A percentile compares a stretch with the other conserved stretches of the same genome.
phyloP scores from a whole-genome alignment of 1,140 invertebrate genomes.

The Hyles vespertilio region DNA sequence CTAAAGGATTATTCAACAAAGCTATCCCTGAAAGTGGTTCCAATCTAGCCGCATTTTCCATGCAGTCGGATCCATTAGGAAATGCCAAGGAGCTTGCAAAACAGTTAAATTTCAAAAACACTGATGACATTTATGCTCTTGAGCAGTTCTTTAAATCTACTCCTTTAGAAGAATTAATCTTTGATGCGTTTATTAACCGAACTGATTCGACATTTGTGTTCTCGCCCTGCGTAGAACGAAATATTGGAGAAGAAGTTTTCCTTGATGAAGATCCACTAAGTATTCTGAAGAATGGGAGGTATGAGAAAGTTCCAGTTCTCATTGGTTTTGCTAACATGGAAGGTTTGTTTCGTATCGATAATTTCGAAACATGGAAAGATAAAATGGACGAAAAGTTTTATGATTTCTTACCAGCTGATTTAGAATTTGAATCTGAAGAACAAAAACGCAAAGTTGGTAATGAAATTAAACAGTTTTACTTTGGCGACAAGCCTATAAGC shows the following conservation, averaged over 20 bases:
- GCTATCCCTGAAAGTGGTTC: slow-evolving; percentile 34
- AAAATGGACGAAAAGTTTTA: slow-evolving; percentile 31
- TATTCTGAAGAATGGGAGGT: slow-evolving; percentile 25
- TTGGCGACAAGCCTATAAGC: slow-evolving; percentile 18
- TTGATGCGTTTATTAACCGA: no score
- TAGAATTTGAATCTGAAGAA: slow-evolving; percentile 18
- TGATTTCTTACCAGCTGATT: slow-evolving; percentile 26
- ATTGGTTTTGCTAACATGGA: slow-evolving; percentile 32
- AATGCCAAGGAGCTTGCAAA: slow-evolving; percentile 21
- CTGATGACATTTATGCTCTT: slow-evolving; percentile 20
- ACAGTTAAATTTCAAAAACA: slow-evolving; percentile 7
- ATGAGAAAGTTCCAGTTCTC: slow-evolving; percentile 22
- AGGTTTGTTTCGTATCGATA: slow-evolving; percentile 15
- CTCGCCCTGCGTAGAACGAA: slow-evolving; percentile 28
- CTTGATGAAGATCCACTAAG: slow-evolving; percentile 21
- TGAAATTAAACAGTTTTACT: slow-evolving; percentile 8
- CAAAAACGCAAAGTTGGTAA: slow-evolving; percentile 14
- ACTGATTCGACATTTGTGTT: slow-evolving; percentile 21
- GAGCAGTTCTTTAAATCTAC: slow-evolving; percentile 23
- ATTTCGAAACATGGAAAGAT: slow-evolving; percentile 22
- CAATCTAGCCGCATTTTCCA: slow-evolving; percentile 12
- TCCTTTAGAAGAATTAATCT: slow-evolving; percentile 3
- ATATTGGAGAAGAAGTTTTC: slow-evolving; percentile 20
- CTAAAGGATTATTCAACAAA: slow-evolving; percentile 29
- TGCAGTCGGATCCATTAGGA: slow-evolving; percentile 25